Base-by-base conservation (phyloP, 2,888 invertebrate genomes). In the Perizoma affinitatum region DNA sequence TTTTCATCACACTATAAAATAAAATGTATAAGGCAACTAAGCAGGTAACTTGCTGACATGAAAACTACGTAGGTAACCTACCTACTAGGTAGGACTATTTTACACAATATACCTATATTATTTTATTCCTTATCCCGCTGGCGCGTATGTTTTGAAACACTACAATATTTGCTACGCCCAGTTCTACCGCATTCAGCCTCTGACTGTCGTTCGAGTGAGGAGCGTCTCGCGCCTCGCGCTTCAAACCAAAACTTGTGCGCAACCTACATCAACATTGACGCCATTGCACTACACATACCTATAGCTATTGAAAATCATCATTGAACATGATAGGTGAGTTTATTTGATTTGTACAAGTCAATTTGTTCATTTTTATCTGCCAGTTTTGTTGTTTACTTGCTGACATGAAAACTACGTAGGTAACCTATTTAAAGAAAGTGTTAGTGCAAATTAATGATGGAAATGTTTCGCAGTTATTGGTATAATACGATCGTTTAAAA, bases 231-330 rank as follows among this genome's bases (percentile, higher is more conserved):
- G 65, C 64, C 75, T 77, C 78, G 63, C 67, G 65, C 64, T 59
- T 69, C 66, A 60, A 72, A 71, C 71, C 70, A 65, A 72, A 71
- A 74, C 73, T 79, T 77, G 80, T 83, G 76, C 89, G 82, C 84
- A 92, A 92, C 92, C 92, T 92, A 92, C 90, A 81, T 80, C 91
- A 92, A 92, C 91, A 92, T 81, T 82, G 80, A 84, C 86, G 79
- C 80, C 82, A 87, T 91, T 92, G 87, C 76, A 80, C 86, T 81
- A 40, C 22, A 61, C 59, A 61, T 73, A 74, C 73, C 70, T 75
- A 75, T 72, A 72, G 5, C 5, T 7, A 38, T 38, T 6, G 7
- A 72, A 74, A 78, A 83, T 82, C 83, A 81, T 83, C 83, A 82
- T 78, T 78, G 72, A 85, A 56, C 72, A 91, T 92, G 91, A 92